Percentiles rank a stretch among this genome's conserved stretches.
phyloP scores from a whole-genome alignment of 2,797 vertebrate genomes.

The Coreius guichenoti region DNA sequence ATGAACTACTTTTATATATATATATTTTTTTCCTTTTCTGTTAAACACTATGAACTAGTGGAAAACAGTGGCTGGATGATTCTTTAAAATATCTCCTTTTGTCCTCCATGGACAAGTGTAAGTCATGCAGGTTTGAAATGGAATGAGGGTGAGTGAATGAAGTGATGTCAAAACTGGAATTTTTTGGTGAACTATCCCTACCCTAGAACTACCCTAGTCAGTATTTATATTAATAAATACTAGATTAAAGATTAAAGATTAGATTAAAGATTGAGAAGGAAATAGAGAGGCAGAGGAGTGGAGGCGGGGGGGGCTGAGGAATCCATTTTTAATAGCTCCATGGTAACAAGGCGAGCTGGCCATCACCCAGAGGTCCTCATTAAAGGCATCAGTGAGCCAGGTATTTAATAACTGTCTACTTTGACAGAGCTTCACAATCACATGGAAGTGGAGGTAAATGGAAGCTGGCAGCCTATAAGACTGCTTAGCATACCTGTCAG shows the following conservation, averaged over 20 bases:
- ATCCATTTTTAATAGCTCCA: conserved; percentile 34
- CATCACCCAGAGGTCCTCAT: conserved; percentile 44
- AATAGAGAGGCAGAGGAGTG: neutral
- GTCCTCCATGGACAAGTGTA: neutral
- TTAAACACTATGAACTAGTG: neutral
- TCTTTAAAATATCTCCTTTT: neutral
- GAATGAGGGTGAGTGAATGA: neutral
- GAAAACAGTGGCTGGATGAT: neutral
- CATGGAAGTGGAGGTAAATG: conserved; percentile 24
- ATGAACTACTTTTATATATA: neutral
- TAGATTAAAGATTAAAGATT: neutral
- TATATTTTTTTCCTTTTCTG: neutral
- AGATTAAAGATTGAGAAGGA: neutral
- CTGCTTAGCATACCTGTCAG: conserved; percentile 26
- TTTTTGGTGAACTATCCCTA: too few species aligned
- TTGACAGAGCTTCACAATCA: conserved; percentile 44
- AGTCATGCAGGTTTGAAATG: neutral
- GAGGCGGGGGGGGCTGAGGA: neutral
- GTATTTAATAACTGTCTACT: conserved; percentile 51
- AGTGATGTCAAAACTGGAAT: neutral
- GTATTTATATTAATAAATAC: neutral
- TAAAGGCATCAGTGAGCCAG: conserved; percentile 40
- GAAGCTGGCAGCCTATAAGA: conserved; percentile 21
- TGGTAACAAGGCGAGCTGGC: conserved; percentile 37
- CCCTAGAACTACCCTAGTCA: neutral